A percentile compares a stretch with the other conserved stretches of the same genome.
phyloP scores from a whole-genome alignment of 2,113 vertebrate genomes.

The Crotalus horridus region DNA sequence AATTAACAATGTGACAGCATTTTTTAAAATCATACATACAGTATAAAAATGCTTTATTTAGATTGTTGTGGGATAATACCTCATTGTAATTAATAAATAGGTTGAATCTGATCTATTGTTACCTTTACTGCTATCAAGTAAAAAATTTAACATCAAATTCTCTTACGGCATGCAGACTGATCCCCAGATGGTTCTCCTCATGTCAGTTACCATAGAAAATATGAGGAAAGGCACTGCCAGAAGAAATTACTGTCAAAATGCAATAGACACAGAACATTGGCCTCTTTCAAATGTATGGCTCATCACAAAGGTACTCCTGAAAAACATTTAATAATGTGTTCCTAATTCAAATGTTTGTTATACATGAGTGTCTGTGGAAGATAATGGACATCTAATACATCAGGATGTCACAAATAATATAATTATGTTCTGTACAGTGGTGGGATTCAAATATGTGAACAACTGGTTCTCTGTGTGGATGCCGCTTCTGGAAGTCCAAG shows the following conservation, averaged over 20 bases:
- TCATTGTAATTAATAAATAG: neutral
- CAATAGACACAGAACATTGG: neutral
- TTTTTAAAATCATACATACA: neutral
- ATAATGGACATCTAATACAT: neutral
- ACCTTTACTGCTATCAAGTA: neutral
- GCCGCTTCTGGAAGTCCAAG: neutral
- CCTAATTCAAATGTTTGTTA: neutral
- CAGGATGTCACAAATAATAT: neutral
- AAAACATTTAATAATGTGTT: neutral
- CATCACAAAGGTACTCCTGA: slow-evolving; percentile 53
- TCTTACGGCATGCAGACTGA: slow-evolving; percentile 40
- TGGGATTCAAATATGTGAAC: no score
- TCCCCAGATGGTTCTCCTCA: slow-evolving; percentile 44
- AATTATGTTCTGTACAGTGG: neutral
- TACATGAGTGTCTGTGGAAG: neutral
- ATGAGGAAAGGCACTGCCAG: neutral
- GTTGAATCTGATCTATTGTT: neutral
- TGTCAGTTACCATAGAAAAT: slow-evolving; percentile 46
- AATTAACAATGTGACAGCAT: neutral
- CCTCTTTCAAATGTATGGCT: slow-evolving; percentile 49
- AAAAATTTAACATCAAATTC: neutral
- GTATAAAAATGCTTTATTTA: neutral
- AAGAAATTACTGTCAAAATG: neutral
- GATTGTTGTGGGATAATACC: neutral
- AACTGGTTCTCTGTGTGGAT: no score